phyloP scores from a whole-genome alignment of 1,140 invertebrate species.

The Papilio machaon region DNA sequence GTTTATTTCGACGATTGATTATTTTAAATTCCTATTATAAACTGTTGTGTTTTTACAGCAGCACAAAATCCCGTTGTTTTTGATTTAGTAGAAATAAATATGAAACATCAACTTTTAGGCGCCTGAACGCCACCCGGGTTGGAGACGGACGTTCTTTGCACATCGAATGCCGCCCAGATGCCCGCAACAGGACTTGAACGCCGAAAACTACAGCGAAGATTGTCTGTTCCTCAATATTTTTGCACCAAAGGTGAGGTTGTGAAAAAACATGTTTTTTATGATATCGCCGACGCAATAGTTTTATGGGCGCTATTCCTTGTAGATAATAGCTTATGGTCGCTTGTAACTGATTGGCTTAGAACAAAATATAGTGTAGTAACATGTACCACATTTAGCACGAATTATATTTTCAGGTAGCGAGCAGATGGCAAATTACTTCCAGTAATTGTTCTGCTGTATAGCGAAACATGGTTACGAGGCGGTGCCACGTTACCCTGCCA shows the following conservation, averaged over 20 bases:
- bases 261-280: background rate
- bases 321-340: background rate
- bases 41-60: background rate
- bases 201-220: conserved; percentile 66
- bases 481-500: conserved; percentile 82
- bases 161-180: conserved; percentile 71
- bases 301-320: background rate
- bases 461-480: conserved; percentile 76
- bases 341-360: background rate
- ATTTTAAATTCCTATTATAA: conserved; percentile 11
- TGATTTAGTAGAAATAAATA: background rate
- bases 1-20: conserved; percentile 42
- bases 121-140: conserved; percentile 69
- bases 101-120: conserved; percentile 50
- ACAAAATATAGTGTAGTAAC: conserved; percentile 14
- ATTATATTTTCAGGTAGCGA: conserved; percentile 74
- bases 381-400: background rate
- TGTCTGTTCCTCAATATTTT: conserved; percentile 77
- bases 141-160: conserved; percentile 71
- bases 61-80: background rate
- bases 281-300: background rate
- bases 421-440: conserved; percentile 83
- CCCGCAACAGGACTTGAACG: conserved; percentile 56
- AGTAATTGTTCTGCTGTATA: conserved; percentile 84
- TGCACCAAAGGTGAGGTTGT: conserved; percentile 65